These are phyloP conservation scores for Monochamus saltuarius DNA, from an alignment of 1,140 invertebrate genomes.

Conservation along the genomic window DNA sequence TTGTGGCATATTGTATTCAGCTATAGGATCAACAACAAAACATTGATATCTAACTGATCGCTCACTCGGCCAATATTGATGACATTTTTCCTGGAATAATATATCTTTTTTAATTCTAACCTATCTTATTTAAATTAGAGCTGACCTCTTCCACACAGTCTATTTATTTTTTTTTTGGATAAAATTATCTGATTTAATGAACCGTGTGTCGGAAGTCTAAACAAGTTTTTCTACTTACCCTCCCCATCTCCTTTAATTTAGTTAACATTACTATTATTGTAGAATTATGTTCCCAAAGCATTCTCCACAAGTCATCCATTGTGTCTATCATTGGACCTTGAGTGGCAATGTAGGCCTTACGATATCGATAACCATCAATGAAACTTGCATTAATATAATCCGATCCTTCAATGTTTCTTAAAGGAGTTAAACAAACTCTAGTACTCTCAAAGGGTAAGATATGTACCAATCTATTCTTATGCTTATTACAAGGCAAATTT, in stretches of 20 bases:
- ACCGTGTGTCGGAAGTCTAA: background rate
- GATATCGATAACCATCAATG: conserved; percentile 90
- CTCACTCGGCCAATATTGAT: conserved; percentile 99
- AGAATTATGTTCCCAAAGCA: conserved; percentile 99
- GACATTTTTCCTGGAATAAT: conserved; percentile 85
- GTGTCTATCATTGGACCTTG: conserved; percentile 96
- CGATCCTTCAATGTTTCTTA: conserved; percentile 89
- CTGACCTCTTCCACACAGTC: no score
- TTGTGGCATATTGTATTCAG: conserved; percentile 99
- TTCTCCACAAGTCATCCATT: conserved; percentile 98
- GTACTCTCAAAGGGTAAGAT: conserved; percentile 97
- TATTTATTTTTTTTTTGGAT: no score
- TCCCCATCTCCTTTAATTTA: conserved; percentile 95
- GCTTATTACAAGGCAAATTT: conserved; percentile 94
- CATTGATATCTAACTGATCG: conserved; percentile 93
- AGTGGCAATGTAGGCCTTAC: conserved; percentile 95
- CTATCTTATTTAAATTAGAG: no score
- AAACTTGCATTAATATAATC: conserved; percentile 99
- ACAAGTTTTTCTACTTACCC: conserved; percentile 62
- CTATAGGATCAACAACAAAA: conserved; percentile 97
- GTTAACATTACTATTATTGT: conserved; percentile 99
- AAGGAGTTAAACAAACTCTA: conserved; percentile 89
- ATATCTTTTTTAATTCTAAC: background rate
- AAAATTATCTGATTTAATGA: no score
- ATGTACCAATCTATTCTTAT: conserved; percentile 92